A percentile compares a stretch with the other conserved stretches of the same genome.
These are phyloP conservation scores for Fistularia commersonii DNA, from an alignment of 2,797 vertebrate genomes.

Conservation along the genomic window DNA sequence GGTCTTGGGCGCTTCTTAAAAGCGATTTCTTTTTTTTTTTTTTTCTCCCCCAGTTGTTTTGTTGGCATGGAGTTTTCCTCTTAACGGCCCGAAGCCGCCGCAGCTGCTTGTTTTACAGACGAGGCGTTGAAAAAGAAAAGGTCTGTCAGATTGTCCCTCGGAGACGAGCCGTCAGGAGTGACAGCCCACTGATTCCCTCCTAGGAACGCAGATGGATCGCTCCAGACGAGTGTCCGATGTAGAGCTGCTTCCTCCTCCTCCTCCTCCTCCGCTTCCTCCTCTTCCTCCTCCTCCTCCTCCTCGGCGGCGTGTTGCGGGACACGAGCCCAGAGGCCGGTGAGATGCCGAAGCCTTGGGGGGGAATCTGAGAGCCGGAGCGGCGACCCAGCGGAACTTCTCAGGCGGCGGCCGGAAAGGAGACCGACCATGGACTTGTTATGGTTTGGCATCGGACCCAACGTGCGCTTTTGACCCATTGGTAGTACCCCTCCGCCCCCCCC, in stretches of 20 bases:
- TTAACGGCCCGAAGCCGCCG: too few relatives aligned
- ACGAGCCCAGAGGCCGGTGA: conserved; percentile 78
- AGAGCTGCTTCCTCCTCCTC: conserved; percentile 73
- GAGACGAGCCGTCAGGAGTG: background rate
- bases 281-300: conserved; percentile 64
- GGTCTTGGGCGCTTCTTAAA: too few relatives aligned
- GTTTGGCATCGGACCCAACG: conserved; percentile 78
- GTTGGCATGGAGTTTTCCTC: too few relatives aligned
- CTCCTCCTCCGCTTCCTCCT: conserved; percentile 70
- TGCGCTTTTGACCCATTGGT: conserved; percentile 80
- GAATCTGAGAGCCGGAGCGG: conserved; percentile 72
- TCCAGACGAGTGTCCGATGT: conserved; percentile 76
- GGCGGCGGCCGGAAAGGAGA: conserved; percentile 47
- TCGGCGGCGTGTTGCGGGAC: conserved; percentile 76
- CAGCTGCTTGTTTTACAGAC: too few relatives aligned
- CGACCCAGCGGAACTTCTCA: conserved; percentile 44
- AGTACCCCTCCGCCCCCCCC: conserved; percentile 61
- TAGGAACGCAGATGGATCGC: conserved; percentile 86
- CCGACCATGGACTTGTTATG: conserved; percentile 83
- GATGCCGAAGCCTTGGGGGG: conserved; percentile 75
- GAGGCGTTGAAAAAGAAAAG: too few relatives aligned
- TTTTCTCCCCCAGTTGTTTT: too few relatives aligned
- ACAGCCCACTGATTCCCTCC: conserved; percentile 42
- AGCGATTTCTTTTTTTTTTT: too few relatives aligned
- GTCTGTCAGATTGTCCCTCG: too few relatives aligned